Conservation (phyloP, 2,888 invertebrate genomes). For the Cerastoderma edule region DNA sequence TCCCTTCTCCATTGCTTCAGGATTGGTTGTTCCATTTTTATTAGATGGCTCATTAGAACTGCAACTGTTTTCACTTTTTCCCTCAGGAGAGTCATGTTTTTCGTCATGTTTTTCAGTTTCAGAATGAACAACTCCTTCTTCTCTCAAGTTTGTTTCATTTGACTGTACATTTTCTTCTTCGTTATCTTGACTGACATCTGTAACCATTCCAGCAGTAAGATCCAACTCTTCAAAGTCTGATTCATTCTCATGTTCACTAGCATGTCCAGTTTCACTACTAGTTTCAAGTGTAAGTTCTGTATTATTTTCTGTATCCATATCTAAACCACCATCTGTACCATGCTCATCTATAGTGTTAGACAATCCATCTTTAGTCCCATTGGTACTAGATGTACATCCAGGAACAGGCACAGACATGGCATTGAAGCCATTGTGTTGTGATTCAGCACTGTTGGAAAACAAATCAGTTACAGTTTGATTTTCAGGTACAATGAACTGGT, state of each 20-base stretch:
- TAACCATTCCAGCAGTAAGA: neutral
- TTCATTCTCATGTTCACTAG: slow-evolving; percentile 11
- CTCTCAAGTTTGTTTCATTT: no score
- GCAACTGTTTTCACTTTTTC: no score
- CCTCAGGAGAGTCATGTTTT: no score
- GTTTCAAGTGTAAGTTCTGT: neutral
- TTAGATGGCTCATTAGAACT: no score
- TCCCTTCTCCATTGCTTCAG: no score
- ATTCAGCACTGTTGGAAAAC: neutral
- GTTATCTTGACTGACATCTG: neutral
- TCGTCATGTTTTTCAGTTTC: no score
- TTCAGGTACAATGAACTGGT: neutral
- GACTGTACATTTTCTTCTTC: no score
- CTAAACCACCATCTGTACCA: neutral
- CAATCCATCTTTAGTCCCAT: neutral
- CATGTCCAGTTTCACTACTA: neutral
- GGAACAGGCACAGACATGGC: neutral
- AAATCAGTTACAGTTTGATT: no score
- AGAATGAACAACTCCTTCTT: neutral
- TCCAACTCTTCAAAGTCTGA: slow-evolving; percentile 22
- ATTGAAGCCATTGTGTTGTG: neutral
- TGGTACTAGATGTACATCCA: neutral
- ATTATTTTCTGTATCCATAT: neutral
- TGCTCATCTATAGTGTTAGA: neutral
- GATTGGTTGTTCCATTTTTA: no score